These are phyloP conservation scores for Vanessa cardui DNA, from an alignment of 2,888 invertebrate species.

Conservation along the genomic window DNA sequence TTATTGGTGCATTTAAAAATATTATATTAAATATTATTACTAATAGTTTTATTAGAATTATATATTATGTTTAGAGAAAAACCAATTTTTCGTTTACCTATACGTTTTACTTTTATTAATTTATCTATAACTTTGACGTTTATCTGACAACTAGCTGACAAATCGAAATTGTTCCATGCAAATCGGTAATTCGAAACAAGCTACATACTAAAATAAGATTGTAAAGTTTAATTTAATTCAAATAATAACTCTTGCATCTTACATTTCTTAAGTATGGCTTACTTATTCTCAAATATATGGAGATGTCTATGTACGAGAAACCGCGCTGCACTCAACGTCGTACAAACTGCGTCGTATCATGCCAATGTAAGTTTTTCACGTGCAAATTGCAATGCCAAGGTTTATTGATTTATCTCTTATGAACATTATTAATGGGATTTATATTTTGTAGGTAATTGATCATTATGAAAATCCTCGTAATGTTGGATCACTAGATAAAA, in stretches of 20 bases:
- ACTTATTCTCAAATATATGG: conserved; percentile 60
- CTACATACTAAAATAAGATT: neutral
- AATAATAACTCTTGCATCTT: neutral
- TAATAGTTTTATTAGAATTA: too few species aligned
- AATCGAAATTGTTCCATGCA: neutral
- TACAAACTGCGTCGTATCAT: conserved; percentile 86
- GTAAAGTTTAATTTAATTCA: neutral
- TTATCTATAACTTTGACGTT: neutral
- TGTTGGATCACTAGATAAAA: conserved; percentile 98
- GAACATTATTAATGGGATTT: neutral
- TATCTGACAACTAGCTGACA: neutral
- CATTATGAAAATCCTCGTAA: conserved; percentile 99
- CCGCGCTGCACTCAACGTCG: conserved; percentile 57
- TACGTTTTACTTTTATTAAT: too few species aligned
- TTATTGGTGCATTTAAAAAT: too few species aligned
- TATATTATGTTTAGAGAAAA: too few species aligned
- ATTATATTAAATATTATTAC: too few species aligned
- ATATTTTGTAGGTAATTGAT: conserved; percentile 91
- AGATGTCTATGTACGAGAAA: conserved; percentile 67
- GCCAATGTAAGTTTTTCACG: conserved; percentile 85
- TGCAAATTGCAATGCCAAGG: conserved; percentile 62
- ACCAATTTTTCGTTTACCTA: too few species aligned
- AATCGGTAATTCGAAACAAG: neutral
- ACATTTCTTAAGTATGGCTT: conserved; percentile 56
- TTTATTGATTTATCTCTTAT: conserved; percentile 50